Conservation (phyloP, 2,113 vertebrate genomes). For the Platichthys stellatus region DNA sequence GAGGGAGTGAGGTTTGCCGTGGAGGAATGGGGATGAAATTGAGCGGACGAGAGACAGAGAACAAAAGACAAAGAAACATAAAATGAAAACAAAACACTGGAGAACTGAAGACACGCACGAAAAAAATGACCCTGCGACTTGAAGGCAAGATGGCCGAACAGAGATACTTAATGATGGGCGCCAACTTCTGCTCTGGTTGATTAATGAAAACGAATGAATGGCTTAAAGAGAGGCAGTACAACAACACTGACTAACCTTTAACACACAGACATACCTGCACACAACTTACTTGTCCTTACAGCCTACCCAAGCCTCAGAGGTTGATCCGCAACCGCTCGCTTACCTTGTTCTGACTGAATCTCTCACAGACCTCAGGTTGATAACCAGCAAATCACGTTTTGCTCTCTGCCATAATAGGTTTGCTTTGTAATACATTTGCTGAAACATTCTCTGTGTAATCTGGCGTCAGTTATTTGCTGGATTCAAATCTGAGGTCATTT, state of each 20-base stretch:
- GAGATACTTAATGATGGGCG: constrained; percentile 85
- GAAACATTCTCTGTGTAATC: constrained; percentile 4
- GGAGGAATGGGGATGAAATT: constrained; percentile 80
- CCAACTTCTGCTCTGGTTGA: constrained; percentile 81
- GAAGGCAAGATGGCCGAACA: constrained; percentile 66
- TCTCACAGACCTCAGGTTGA: constrained; percentile 74
- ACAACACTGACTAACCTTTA: constrained; percentile 64
- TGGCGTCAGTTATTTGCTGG: constrained; percentile 27
- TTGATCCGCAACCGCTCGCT: constrained; percentile 52
- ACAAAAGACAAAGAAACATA: constrained; percentile 83
- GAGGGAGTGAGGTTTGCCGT: constrained; percentile 65
- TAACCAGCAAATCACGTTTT: constrained; percentile 37
- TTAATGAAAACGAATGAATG: constrained; percentile 82
- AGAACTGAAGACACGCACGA: constrained; percentile 63
- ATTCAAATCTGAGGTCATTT: constrained; percentile 74
- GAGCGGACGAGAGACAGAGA: constrained; percentile 88
- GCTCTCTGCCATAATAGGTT: constrained; percentile 1
- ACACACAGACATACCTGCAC: constrained; percentile 72
- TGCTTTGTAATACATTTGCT: not conserved
- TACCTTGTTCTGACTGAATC: constrained; percentile 60
- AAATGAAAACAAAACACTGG: constrained; percentile 80
- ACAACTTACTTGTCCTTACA: constrained; percentile 72
- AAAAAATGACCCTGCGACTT: constrained; percentile 57
- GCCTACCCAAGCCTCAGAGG: constrained; percentile 63
- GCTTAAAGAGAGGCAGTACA: constrained; percentile 61